A percentile compares a stretch with the other conserved stretches of the same genome.
phyloP scores from a whole-genome alignment of 30 jellyfish, hydroid and myxozoan genomes.

The Aurelia sp. region DNA sequence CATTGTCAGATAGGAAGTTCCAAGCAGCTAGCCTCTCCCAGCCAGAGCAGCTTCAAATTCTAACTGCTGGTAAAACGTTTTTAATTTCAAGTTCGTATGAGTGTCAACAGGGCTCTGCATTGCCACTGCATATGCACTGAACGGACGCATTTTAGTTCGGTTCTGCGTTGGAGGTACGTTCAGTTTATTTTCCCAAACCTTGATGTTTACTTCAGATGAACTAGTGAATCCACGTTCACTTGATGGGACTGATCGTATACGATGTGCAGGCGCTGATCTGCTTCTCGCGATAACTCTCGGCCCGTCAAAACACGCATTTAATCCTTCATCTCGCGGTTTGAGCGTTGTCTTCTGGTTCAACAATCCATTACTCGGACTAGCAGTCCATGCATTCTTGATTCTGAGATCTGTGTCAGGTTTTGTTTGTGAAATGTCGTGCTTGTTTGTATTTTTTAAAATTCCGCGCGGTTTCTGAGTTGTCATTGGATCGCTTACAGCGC shows the following conservation, averaged over 20 bases:
- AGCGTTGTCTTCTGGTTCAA: slow-evolving; percentile 6
- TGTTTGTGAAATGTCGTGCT: background rate
- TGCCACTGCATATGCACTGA: slow-evolving; percentile 51
- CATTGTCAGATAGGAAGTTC: background rate
- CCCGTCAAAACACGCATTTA: background rate
- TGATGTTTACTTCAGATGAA: slow-evolving; percentile 51
- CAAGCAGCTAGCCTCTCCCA: background rate
- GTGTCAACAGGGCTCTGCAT: slow-evolving; percentile 47
- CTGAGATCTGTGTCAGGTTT: background rate
- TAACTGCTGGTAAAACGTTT: slow-evolving; percentile 68
- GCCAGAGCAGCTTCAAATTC: slow-evolving; percentile 59
- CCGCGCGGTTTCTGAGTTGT: background rate
- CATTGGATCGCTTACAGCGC: background rate
- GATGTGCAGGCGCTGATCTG: slow-evolving; percentile 89
- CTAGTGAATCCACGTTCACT: slow-evolving; percentile 82
- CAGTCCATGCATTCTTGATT: slow-evolving; percentile 33
- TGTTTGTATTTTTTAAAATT: background rate
- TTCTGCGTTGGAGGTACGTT: background rate
- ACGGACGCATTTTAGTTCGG: slow-evolving; percentile 32
- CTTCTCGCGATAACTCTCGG: slow-evolving; percentile 71
- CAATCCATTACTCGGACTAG: slow-evolving; percentile 11
- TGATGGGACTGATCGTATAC: slow-evolving; percentile 67
- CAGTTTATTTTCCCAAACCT: slow-evolving; percentile 56
- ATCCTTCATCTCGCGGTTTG: background rate
- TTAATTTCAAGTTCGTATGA: slow-evolving; percentile 51